These are phyloP conservation scores for Rhyacophila brunnea DNA, from an alignment of 1,140 invertebrate species.

Conservation along the genomic window DNA sequence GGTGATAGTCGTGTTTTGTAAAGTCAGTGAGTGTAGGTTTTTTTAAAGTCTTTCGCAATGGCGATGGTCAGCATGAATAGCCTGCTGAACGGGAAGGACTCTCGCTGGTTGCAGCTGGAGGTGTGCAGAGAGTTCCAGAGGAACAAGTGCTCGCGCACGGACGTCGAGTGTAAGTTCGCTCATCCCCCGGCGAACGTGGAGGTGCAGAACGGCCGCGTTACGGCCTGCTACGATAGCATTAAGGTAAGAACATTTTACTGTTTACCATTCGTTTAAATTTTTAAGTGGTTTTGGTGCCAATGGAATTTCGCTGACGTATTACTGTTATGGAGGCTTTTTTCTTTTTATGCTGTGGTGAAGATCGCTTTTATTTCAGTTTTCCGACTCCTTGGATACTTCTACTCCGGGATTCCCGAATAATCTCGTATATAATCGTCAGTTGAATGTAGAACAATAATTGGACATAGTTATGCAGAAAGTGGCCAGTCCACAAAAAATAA, in stretches of 20 bases:
- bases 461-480: too few species aligned
- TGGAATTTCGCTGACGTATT: too few species aligned
- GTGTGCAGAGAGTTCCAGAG: conserved; percentile 99
- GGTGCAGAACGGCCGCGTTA: conserved; percentile 99
- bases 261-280: too few species aligned
- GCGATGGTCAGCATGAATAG: conserved; percentile 97
- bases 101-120: conserved; percentile 98
- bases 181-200: conserved; percentile 99
- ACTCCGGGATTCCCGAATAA: too few species aligned
- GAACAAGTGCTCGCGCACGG: conserved; percentile 97
- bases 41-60: conserved; percentile 50
- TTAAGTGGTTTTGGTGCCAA: too few species aligned
- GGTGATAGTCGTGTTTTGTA: background rate
- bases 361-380: too few species aligned
- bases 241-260: conserved; percentile 80
- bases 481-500: too few species aligned
- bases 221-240: conserved; percentile 99
- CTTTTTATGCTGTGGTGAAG: too few species aligned
- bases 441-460: too few species aligned
- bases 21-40: background rate
- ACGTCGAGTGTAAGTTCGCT: conserved; percentile 99
- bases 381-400: too few species aligned
- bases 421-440: too few species aligned
- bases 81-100: conserved; percentile 97
- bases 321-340: too few species aligned